Evolutionary conservation across 2,113 vertebrate species (phyloP).

Genomic region (Helogale parvula): DNA sequence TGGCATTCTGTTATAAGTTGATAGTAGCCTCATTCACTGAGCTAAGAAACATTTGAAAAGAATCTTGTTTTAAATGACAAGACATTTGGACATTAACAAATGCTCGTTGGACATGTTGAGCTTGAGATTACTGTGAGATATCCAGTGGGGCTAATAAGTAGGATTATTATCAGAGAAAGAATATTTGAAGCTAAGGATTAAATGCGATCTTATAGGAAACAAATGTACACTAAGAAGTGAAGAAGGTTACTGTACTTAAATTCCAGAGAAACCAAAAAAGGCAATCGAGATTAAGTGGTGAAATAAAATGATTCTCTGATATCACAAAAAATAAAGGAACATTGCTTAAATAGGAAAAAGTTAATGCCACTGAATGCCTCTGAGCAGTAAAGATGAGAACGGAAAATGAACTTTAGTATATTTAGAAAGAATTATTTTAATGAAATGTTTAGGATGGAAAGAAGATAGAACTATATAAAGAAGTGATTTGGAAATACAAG

Average conservation of each 20-base stretch:
- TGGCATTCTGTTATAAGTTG: background rate
- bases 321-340: background rate
- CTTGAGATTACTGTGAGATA: background rate
- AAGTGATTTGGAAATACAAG: background rate
- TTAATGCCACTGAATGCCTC: background rate
- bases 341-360: background rate
- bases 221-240: background rate
- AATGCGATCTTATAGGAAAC: background rate
- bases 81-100: background rate
- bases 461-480: background rate
- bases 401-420: background rate
- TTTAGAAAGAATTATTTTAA: background rate
- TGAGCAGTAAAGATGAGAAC: background rate
- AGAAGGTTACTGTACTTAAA: background rate
- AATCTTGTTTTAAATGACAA: background rate
- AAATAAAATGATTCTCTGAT: background rate
- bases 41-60: background rate
- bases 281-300: background rate
- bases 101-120: background rate
- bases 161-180: background rate
- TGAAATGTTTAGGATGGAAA: background rate
- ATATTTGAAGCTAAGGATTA: background rate
- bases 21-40: background rate
- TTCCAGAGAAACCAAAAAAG: background rate
- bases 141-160: background rate